A percentile compares a stretch with the other conserved stretches of the same genome.
Evolutionary conservation across 35 echinoderm and acorn worm species (phyloP).

Genomic region (Nesometra sesokonis): DNA sequence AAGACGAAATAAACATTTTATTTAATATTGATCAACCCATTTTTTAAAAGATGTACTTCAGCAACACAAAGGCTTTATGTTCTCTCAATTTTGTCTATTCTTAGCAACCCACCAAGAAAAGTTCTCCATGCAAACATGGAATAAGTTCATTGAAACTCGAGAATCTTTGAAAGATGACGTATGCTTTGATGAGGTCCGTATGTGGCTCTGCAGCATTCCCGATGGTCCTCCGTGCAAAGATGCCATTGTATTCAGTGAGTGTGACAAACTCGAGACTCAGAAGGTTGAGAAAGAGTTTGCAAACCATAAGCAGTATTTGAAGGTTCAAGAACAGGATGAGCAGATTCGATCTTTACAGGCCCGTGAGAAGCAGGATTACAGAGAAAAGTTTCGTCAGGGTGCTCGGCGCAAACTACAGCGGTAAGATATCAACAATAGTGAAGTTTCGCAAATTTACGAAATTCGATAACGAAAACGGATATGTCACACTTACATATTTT

Average conservation of each 20-base stretch:
- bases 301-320: constrained; percentile 52
- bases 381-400: constrained; percentile 64
- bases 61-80: too few relatives aligned
- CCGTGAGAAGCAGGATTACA: constrained; percentile 74
- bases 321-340: constrained; percentile 85
- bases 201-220: constrained; percentile 84
- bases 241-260: constrained; percentile 25
- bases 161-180: constrained; percentile 45
- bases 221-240: constrained; percentile 5
- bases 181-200: constrained; percentile 66
- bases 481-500: too few relatives aligned
- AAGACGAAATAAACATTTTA: too few relatives aligned
- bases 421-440: constrained; percentile 5
- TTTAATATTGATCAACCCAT: too few relatives aligned
- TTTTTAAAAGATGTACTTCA: too few relatives aligned
- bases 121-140: constrained; percentile 71
- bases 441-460: too few relatives aligned
- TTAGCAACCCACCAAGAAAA: constrained; percentile 69
- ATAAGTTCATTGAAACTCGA: constrained; percentile 58
- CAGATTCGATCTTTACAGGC: constrained; percentile 54
- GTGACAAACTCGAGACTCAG: constrained; percentile 45
- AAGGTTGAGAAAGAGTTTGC: constrained; percentile 65
- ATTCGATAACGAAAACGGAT: too few relatives aligned
- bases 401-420: constrained; percentile 81
- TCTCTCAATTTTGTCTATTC: too few relatives aligned